Conservation (phyloP, 2,888 invertebrate genomes). For the Hypselothyrea guttata region DNA sequence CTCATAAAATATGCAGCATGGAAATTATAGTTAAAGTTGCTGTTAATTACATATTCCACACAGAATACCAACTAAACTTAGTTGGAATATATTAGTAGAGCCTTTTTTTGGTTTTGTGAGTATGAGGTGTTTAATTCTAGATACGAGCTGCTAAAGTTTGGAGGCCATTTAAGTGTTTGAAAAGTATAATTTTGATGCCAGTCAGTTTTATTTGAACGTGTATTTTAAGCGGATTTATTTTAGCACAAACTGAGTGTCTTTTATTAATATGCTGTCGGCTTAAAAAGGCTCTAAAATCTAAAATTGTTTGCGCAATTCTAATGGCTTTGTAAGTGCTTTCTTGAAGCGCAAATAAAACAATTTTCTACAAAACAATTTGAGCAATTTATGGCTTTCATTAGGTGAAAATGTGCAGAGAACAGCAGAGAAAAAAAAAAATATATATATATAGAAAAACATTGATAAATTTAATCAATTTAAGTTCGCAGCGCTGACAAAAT, state of each 20-base stretch:
- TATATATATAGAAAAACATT: constrained; percentile 40
- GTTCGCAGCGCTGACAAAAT: constrained; percentile 55
- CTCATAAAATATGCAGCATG: constrained; percentile 34
- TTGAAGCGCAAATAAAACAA: not conserved
- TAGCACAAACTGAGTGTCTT: no score
- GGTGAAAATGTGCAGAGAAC: constrained; percentile 33
- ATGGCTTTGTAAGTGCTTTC: constrained; percentile 9
- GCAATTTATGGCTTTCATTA: constrained; percentile 42
- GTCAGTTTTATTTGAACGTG: no score
- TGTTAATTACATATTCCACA: constrained; percentile 27
- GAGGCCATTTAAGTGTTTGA: no score
- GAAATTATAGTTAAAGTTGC: constrained; percentile 26
- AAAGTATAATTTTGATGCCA: no score
- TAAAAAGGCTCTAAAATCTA: no score
- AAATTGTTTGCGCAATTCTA: not conserved
- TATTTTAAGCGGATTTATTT: no score
- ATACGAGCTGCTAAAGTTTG: no score
- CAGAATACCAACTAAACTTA: not conserved
- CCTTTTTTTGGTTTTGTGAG: not conserved
- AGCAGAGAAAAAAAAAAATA: no score
- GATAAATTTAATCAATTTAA: constrained; percentile 61
- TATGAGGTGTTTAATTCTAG: not conserved
- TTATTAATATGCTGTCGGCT: no score
- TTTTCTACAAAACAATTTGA: constrained; percentile 14
- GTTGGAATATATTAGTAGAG: no score